Evolutionary conservation across 2,888 invertebrate genomes (phyloP), one percentile per base, ranked within the genome.

Genomic region (Leucozona laternaria): DNA sequence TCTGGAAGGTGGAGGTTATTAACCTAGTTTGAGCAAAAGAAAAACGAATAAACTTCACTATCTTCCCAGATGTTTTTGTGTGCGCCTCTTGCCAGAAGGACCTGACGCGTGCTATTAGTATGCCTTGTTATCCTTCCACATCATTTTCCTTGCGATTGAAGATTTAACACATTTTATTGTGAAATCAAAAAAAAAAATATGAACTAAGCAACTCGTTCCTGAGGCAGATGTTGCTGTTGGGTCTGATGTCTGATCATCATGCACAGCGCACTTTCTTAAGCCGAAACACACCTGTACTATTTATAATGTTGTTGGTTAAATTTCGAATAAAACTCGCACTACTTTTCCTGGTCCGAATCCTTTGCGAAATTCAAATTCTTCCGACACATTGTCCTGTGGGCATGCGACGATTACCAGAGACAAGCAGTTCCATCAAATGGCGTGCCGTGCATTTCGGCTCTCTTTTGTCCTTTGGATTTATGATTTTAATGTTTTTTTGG

Each of bases 401-500:
- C 8, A 45, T 37, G 10, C 20, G 50, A 25, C 28, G 64, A 45
- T 17, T 22, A 45, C 45, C 34, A 17, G 28, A 55, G 31, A 58
- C 28, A 68, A 62, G 34, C 40, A 37, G 31, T 37, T 72, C 58
- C 72, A 48, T 48, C 28, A 20, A 37, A 37, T 55, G 31, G 64
- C 28, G 43, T 37, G 58, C 34, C 40, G 22, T 60, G 20, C 17
- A 57, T 75, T 45, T 77, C 53, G 58, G 40, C 11, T 25, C 28
- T 64, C 60, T 70, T 60, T 77, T 78, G 78, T 86, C 82, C 70
- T 75, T 64, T 82, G 66, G 64, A 86, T 75, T 86, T 86, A 86
- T 82, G 75, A 79, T 75, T 86, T 86, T 55, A 70, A 75, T 75
- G 76, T 57, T 28, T 73, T 78, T 50, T 86, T 73, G 48, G 57